phyloP scores from a whole-genome alignment of 64 coral and sea anemone species.

The Stichodactyla helianthus region DNA sequence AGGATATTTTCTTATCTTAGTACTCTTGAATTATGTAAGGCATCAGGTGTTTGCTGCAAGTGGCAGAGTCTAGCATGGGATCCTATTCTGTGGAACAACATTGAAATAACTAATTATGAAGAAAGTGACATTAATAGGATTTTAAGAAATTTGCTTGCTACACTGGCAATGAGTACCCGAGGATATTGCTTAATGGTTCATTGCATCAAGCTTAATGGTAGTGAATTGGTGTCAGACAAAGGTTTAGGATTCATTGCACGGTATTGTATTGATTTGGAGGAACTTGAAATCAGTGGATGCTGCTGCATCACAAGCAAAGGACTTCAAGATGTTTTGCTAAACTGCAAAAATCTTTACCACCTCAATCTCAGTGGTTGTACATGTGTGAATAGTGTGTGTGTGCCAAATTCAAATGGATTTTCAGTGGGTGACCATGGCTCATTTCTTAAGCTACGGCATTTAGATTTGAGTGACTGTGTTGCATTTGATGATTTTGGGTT shows the following conservation, averaged over 20 bases:
- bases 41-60: constrained; percentile 83
- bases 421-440: constrained; percentile 50
- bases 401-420: constrained; percentile 71
- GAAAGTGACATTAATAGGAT: constrained; percentile 94
- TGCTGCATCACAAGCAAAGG: constrained; percentile 94
- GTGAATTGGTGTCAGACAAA: constrained; percentile 93
- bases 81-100: constrained; percentile 73
- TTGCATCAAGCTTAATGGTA: constrained; percentile 79
- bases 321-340: constrained; percentile 78
- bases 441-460: constrained; percentile 63
- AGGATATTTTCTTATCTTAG: constrained; percentile 76
- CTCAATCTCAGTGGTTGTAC: constrained; percentile 84
- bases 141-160: constrained; percentile 69
- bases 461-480: constrained; percentile 95
- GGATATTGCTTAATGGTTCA: constrained; percentile 87
- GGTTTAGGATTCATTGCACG: constrained; percentile 76
- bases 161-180: constrained; percentile 79
- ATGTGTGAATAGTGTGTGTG: constrained; percentile 80
- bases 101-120: constrained; percentile 79
- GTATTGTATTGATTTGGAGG: constrained; percentile 89
- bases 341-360: constrained; percentile 54
- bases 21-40: constrained; percentile 73
- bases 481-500: constrained; percentile 98
- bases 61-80: constrained; percentile 96
- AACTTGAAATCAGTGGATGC: constrained; percentile 81